phyloP scores from a whole-genome alignment of 2,797 vertebrate species.

The Martes flavigula region DNA sequence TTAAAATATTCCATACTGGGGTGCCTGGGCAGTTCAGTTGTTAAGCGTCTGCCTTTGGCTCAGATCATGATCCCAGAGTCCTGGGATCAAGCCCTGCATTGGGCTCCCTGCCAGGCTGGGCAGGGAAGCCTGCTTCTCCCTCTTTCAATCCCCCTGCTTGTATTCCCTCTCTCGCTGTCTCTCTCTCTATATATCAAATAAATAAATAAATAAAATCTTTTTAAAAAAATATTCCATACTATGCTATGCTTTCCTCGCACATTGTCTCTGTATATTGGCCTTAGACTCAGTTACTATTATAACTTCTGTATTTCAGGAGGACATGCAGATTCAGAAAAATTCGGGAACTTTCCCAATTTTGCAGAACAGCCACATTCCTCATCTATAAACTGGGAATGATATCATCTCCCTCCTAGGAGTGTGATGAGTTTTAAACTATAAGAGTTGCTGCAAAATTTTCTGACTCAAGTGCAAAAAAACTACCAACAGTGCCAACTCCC shows the following conservation, averaged over 20 bases:
- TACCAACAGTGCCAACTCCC: not conserved
- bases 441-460: not conserved
- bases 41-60: no score
- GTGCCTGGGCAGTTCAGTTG: no score
- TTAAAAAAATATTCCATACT: not conserved
- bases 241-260: not conserved
- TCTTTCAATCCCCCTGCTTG: no score
- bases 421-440: not conserved
- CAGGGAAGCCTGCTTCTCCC: no score
- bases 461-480: not conserved
- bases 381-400: not conserved
- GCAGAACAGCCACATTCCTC: not conserved
- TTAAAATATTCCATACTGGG: not conserved
- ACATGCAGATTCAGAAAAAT: not conserved
- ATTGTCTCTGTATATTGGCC: not conserved
- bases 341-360: not conserved
- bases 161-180: no score
- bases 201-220: no score
- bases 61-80: no score
- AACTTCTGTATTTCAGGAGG: not conserved
- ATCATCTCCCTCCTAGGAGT: not conserved
- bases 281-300: not conserved
- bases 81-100: no score
- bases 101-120: no score
- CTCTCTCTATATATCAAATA: no score